Base-by-base conservation (phyloP, 1,140 invertebrate genomes). In the Cydia strobilella region DNA sequence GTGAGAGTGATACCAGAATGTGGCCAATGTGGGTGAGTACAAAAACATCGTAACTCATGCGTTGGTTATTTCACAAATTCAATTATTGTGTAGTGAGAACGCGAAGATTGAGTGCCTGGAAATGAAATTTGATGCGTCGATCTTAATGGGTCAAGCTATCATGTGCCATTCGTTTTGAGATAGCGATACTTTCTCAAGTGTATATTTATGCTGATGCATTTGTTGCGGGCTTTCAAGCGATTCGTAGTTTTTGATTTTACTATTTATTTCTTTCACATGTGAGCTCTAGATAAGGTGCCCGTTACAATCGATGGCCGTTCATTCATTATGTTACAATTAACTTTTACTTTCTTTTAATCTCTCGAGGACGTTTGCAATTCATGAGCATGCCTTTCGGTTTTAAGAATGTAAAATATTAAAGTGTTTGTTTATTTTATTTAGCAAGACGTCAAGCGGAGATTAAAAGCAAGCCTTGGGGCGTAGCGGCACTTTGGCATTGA, bases 111-210 rank as follows among this genome's bases (percentile, higher is more conserved):
- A 69, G 65, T 69, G 65, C 20, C 65, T 31, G 31, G 65, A 69
- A 69, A 69, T 69, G 65, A 69, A 69, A 69, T 69, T 69, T 69
- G 65, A 69, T 69, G 65, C 25, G 65, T 69, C 31, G 65, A 35
- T 69, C 31, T 35, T 69, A 69, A 69, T 69, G 65, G 65, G 65
- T 69, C 65, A 69, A 42, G 65, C 27, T 69, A 69, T 69, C 65
- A 69, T 42, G 65, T 69, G 65, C 65, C 65, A 69, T 69, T 69
- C 27, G 31, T 69, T 69, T 31, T 69, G 65, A 69, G 65, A 69
- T 69, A 69, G 65, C 65, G 35, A 69, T 69, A 69, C 65, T 69
- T 69, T 69, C 65, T 35, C 65, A 69, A 59, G 54, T 59, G 54
- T 59, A 39, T 69, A 42, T 69, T 69, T 69, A 69, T 35, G 35